Base-by-base conservation (phyloP, 2,797 vertebrate species). In the Acrossocheilus wenchowensis region DNA sequence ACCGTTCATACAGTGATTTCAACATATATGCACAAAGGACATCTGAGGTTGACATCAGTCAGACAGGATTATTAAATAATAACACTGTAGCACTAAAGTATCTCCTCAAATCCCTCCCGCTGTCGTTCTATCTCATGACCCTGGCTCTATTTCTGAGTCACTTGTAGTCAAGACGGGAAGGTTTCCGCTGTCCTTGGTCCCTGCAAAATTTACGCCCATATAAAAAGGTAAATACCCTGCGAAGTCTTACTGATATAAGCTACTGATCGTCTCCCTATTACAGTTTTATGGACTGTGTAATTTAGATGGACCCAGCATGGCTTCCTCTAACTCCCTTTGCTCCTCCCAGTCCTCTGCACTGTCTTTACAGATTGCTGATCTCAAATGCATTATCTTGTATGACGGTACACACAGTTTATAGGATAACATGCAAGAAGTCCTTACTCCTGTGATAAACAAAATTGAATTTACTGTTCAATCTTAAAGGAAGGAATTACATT, bases 151-250 rank as follows among this genome's bases (percentile, higher is more conserved):
- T 26, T 86, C 75, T 60, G 43, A 69, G n/a, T 77, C 66, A 10
- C 78, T 75, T 60, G 50, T 78, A 50, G 84, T 88, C 81, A 72
- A 86, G 81, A 86, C 34, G 85, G 45, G 86, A 88, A 91, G 87
- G 87, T 88, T 92, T 88, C 89, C 77, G 81, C 78, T 84, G 93
- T 93, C 93, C 93, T 94, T 93, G 92, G 92, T 91, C 88, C 87
- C 87, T 88, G 86, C 92, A 91, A 93, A 93, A 95, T 95, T 95
- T 94, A 95, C 90, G 85, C 88, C 91, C 91, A 91, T 93, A 94
- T 96, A 95, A 95, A 95, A 95, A 91, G 91, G 94, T 93, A 95
- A 95, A 95, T 93, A 94, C 89, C 74, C 90, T 91, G 89, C 91
- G 89, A 94, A 92, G 93, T 92, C 91, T 92, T 88, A 86, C 92